Evolutionary conservation across 2,113 vertebrate species (phyloP), one percentile per base, ranked within the genome.

Genomic region (Megaleporinus macrocephalus): DNA sequence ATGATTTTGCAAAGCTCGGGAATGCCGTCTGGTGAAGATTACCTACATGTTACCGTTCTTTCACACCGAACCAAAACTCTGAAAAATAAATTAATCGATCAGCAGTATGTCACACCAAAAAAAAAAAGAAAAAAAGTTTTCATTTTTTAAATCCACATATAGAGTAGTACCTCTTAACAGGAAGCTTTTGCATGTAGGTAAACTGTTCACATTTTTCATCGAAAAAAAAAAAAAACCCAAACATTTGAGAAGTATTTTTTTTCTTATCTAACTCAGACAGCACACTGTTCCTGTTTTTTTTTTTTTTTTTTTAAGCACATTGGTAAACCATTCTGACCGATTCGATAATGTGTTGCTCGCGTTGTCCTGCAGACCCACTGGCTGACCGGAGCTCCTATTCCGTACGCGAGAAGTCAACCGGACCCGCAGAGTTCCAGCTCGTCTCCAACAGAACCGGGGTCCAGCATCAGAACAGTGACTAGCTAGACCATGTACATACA

Each of bases 401-500:
- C 30, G 63, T 72, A 71, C 72, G 73, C 44, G 63, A 80, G 63
- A 59, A 47, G 73, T 78, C 79, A 76, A 41, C 84, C 30, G 51
- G 76, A 79, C 79, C 81, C 61, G 59, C 65, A 69, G 66, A 81
- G 72, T 61, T 75, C 66, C n/a, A 41, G 44, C 36, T 26, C 51
- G 30, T 87, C 73, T 74, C 74, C 78, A 68, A 83, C 36, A 71
- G 26, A 41, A 79, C 70, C 78, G 85, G 87, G 90, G 87, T 93
- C 90, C 89, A 90, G 92, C 90, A 89, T 91, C 87, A 86, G 78
- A 89, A 90, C 83, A 85, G 87, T 91, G 90, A 90, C 86, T 91
- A 86, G 86, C 86, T 90, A 89, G 90, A 89, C 90, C 79, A 89
- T 93, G 90, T 92, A 92, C 89, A 94, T 73, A 80, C 83, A 90